Evolutionary conservation across 2,797 vertebrate genomes (phyloP), one percentile per base, ranked within the genome.

Genomic region (Crenuchus spilurus): DNA sequence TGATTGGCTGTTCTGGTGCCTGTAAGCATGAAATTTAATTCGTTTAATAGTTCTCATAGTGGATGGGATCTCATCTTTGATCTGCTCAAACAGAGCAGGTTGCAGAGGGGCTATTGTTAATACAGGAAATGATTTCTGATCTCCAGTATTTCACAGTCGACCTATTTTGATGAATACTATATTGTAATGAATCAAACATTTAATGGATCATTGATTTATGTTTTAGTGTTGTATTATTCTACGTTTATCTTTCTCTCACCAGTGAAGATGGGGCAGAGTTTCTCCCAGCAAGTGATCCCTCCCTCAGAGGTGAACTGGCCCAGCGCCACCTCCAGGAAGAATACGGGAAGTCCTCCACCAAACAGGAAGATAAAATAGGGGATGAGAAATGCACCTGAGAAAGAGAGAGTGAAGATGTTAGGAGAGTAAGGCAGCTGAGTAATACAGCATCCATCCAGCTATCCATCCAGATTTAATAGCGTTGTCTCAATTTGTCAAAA

Each of bases 311-410:
- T 99, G 90, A 94, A 99, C 92, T 99, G 98, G 83, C 98, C 98
- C 80, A 99, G 90, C n/a, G 95, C 96, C 60, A 99, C 95, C 88
- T 99, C 98, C 91, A 99, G 90, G 91, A 99, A 99, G 84, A 99
- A 99, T 83, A 99, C 96, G 0, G 98, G 98, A 83, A 99, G 92
- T 84, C 98, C 98, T 48, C 98, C 96, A 46, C 98, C 98, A 64
- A 99, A 96, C 90, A 99, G 93, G 92, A 99, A 99, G 90, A 99
- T 98, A 89, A 94, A 94, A 92, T 99, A 99, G 48, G 98, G 98
- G 91, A 99, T 98, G 87, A 99, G 97, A 92, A 99, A 99, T 2
- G 97, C 98, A 94, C 98, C 98, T 99, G 90, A 79, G 2, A 79
- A 0, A 75, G 18, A 80, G 7, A 18, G 22, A 58, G n/a, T n/a